Conservation (phyloP, 2,888 invertebrate species). For the Nineta flava region DNA sequence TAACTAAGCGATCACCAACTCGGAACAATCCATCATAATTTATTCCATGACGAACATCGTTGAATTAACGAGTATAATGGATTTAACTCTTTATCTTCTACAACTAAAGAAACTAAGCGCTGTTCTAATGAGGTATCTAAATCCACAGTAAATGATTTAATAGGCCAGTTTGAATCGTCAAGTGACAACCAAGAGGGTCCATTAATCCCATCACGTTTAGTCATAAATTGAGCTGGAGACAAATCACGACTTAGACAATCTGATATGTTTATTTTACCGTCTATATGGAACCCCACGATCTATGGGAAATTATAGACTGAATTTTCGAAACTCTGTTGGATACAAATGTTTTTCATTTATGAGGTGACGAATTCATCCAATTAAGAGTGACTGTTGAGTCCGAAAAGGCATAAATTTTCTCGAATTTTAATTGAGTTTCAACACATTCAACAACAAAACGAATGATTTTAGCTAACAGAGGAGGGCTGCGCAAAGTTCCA, state of each 20-base stretch:
- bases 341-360: background rate
- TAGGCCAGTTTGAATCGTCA: too few species aligned
- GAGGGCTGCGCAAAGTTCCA: background rate
- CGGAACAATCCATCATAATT: too few species aligned
- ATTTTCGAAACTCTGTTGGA: too few species aligned
- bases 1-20: too few species aligned
- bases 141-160: too few species aligned
- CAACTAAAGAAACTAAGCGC: background rate
- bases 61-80: background rate
- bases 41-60: too few species aligned
- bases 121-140: too few species aligned
- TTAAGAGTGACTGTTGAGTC: background rate
- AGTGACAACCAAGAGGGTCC: too few species aligned
- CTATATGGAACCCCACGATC: background rate
- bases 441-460: background rate
- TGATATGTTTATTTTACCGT: too few species aligned
- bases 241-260: background rate
- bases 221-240: background rate
- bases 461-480: background rate
- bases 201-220: too few species aligned
- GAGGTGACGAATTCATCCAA: background rate
- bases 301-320: too few species aligned
- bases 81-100: background rate
- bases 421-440: background rate
- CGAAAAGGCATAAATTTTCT: background rate